Evolutionary conservation across 2,797 vertebrate genomes (phyloP).

Genomic region (Rhinichthys osculus): DNA sequence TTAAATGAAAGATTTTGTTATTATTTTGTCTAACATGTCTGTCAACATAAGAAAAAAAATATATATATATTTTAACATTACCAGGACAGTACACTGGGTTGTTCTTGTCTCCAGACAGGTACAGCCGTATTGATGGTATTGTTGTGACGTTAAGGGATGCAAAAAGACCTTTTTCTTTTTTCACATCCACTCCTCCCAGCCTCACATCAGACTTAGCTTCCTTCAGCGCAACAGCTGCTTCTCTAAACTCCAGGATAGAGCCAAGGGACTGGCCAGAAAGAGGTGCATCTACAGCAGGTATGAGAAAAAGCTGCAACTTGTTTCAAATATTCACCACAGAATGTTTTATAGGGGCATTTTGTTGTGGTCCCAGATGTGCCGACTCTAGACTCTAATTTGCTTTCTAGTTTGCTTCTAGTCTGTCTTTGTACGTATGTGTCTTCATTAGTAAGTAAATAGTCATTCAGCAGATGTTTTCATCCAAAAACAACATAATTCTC

Average conservation of each 20-base stretch:
- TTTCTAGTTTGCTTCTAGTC: slow-evolving; percentile 1
- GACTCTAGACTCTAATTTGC: not conserved
- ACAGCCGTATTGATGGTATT: slow-evolving; percentile 82
- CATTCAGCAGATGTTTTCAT: not conserved
- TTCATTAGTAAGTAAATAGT: slow-evolving; percentile 10
- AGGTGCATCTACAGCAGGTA: slow-evolving; percentile 69
- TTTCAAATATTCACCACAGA: not conserved
- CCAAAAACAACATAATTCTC: not conserved
- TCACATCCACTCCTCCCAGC: slow-evolving; percentile 83
- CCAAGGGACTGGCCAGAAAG: slow-evolving; percentile 79
- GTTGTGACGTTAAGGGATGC: slow-evolving; percentile 79
- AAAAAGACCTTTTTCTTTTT: slow-evolving; percentile 81
- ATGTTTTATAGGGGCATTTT: not conserved
- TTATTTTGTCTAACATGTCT: not conserved
- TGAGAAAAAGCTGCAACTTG: not conserved
- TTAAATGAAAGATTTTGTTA: not conserved
- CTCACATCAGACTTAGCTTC: slow-evolving; percentile 80
- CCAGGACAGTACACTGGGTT: slow-evolving; percentile 84
- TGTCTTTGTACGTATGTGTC: slow-evolving; percentile 2
- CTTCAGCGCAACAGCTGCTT: slow-evolving; percentile 79
- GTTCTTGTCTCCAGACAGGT: slow-evolving; percentile 83
- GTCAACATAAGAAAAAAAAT: not conserved
- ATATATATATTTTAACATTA: slow-evolving; percentile 62
- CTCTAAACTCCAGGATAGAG: slow-evolving; percentile 79
- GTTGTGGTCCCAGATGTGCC: not conserved